These are phyloP conservation scores for Novumbra hubbsi DNA, from an alignment of 2,797 vertebrate species.

Conservation along the genomic window DNA sequence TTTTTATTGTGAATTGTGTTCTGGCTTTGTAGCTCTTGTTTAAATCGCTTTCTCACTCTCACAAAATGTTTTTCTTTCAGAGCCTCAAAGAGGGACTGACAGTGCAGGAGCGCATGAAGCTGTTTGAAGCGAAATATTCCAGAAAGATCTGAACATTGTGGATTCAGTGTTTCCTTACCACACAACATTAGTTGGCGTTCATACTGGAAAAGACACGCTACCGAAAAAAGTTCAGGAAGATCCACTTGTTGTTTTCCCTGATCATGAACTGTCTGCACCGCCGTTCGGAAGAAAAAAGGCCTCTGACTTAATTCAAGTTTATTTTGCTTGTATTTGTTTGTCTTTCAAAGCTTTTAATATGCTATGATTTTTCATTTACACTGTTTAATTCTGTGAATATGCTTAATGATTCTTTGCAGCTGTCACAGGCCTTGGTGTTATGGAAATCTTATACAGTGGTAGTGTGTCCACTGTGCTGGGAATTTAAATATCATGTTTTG, in stretches of 20 bases:
- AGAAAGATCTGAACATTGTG: slow-evolving; percentile 81
- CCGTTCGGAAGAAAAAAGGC: not conserved
- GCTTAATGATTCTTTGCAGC: not conserved
- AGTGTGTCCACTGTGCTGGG: not conserved
- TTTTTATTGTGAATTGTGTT: not conserved
- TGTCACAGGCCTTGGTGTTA: slow-evolving; percentile 30
- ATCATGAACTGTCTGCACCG: not conserved
- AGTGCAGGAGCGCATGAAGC: slow-evolving; percentile 96
- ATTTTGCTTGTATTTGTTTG: slow-evolving; percentile 10
- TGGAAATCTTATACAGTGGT: slow-evolving; percentile 44
- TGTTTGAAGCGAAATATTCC: slow-evolving; percentile 96
- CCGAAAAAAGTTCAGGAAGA: not conserved
- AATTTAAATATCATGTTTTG: not conserved
- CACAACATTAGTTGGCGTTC: too few relatives aligned
- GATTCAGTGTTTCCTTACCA: slow-evolving; percentile 24
- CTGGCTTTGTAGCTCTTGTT: not conserved
- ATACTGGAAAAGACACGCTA: not conserved
- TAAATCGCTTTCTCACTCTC: not conserved
- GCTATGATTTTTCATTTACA: slow-evolving; percentile 20
- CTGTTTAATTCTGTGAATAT: slow-evolving; percentile 44
- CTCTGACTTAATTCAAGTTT: slow-evolving; percentile 19
- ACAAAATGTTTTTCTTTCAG: slow-evolving; percentile 65
- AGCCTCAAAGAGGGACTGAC: slow-evolving; percentile 98
- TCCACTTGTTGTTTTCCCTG: not conserved
- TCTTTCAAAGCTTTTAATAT: slow-evolving; percentile 12